Base-by-base conservation (phyloP, 2,888 invertebrate genomes). In the Aplocera efformata region DNA sequence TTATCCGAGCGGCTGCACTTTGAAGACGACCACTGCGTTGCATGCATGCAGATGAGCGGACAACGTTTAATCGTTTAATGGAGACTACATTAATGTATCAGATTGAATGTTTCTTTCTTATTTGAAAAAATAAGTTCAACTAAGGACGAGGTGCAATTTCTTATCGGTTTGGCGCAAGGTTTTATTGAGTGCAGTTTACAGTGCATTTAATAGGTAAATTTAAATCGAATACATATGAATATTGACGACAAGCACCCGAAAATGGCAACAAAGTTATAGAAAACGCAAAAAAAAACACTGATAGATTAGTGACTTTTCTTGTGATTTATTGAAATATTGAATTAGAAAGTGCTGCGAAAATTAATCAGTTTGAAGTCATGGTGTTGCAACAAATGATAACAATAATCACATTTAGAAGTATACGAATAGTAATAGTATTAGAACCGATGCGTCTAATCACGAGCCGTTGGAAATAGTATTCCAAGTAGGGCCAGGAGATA, bases 61-160 rank as follows among this genome's bases (percentile, higher is more conserved):
- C 73, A 73, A 72, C 72, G 70, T 73, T 82, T 79, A 81, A 80
- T 80, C 79, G 75, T 81, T 79, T 78, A 79, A 78, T 80, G 79
- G 76, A 75, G 72, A 72, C 72, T 72, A 69, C 71, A 78, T 77
- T 80, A 79, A 75, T 77, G 76, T 78, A 79, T 79, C 79, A 67
- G 78, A 79, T 79, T 60, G 65, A 71, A 69, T 65, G 61, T 68
- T 72, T 72, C 61, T 67, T 73, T 70, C 65, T 66, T 61, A 53
- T 60, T 62, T 48, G 43, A 48, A 53, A 57, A 63, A 64, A 50
- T 66, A 59, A 64, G 63, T 58, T 59, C 58, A 56, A 51, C 54
- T 57, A 49, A 50, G 50, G 48, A 48, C 49, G 31, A 46, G 43
- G 36, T 44, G 56, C 57, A 49, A 56, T 50, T 49, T 36, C 52